phyloP scores from a whole-genome alignment of 2,888 invertebrate species.

The Dicranocentrus wangi region DNA sequence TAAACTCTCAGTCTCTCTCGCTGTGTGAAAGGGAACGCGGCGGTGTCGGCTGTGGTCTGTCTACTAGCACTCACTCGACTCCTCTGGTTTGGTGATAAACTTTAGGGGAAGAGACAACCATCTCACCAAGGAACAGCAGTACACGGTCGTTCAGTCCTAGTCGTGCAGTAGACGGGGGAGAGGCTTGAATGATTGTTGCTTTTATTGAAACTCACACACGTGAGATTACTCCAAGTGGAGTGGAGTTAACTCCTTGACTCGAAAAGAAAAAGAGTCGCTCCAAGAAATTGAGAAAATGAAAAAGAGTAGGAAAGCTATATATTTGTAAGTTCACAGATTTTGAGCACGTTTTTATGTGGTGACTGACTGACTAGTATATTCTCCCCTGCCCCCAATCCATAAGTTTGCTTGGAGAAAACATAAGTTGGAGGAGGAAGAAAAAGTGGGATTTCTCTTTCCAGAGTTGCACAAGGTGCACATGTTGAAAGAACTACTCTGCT shows the following conservation, averaged over 20 bases:
- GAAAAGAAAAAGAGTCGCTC: not conserved
- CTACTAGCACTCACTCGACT: too few species aligned
- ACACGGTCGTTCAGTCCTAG: not conserved
- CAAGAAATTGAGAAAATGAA: not conserved
- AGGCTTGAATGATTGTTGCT: constrained; percentile 44
- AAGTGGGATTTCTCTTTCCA: too few species aligned
- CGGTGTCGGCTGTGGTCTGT: not conserved
- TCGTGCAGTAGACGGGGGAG: constrained; percentile 12
- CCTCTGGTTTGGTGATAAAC: too few species aligned
- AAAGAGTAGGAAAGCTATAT: not conserved
- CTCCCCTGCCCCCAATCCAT: too few species aligned
- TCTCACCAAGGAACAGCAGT: not conserved
- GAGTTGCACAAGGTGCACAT: too few species aligned
- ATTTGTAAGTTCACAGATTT: not conserved
- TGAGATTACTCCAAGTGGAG: not conserved
- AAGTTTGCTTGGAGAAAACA: too few species aligned
- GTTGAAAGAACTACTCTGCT: too few species aligned
- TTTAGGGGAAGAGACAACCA: too few species aligned
- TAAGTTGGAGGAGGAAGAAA: too few species aligned
- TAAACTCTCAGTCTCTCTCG: not conserved
- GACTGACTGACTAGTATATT: not conserved
- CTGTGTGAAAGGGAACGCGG: not conserved
- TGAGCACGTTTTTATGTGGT: not conserved
- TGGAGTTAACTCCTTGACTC: constrained; percentile 9
- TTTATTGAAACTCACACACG: constrained; percentile 37